Conservation (phyloP, 2,888 invertebrate species). For the Cephus spinipes region DNA sequence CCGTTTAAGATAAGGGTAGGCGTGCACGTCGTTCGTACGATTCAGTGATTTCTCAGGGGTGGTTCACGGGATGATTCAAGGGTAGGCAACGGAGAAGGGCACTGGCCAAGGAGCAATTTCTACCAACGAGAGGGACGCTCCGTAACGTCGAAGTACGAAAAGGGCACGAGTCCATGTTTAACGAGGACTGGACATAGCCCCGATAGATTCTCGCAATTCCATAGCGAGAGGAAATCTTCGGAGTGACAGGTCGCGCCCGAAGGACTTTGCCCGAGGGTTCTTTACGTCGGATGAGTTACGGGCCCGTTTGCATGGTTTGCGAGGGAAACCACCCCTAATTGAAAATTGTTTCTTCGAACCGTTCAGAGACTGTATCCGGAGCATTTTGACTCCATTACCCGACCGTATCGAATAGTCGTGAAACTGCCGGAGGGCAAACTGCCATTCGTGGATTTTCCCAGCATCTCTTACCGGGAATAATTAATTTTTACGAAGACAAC, state of each 20-base stretch:
- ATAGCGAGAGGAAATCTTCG: not conserved
- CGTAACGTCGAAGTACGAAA: not conserved
- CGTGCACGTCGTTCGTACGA: not conserved
- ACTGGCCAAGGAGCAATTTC: not conserved
- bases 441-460: not conserved
- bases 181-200: not conserved
- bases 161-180: not conserved
- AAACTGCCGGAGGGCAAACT: not conserved
- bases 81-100: not conserved
- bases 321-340: not conserved
- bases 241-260: not conserved
- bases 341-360: not conserved
- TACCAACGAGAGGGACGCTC: not conserved
- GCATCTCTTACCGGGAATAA: not conserved
- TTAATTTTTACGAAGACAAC: not conserved
- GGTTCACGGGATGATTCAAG: not conserved
- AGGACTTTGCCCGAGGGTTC: not conserved
- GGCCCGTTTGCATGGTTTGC: not conserved
- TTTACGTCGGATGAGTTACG: not conserved
- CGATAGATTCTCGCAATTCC: not conserved
- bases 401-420: not conserved
- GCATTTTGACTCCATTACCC: not conserved
- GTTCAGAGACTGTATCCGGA: not conserved
- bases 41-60: not conserved
- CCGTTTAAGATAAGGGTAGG: not conserved